phyloP scores from a whole-genome alignment of 2,797 vertebrate species.

The Pangasius sanitwongsei region DNA sequence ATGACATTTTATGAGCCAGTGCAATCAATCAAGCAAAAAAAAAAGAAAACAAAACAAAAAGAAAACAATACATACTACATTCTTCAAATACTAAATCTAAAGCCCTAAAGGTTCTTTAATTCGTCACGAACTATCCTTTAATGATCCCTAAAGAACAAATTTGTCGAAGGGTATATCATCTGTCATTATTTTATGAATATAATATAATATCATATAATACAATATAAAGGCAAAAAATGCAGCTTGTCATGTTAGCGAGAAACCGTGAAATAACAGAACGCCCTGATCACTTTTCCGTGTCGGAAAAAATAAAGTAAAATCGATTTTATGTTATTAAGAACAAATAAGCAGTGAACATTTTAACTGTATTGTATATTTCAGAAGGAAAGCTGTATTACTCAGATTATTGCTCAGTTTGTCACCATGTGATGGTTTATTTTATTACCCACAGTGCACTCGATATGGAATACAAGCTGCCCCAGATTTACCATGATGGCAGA shows the following conservation, averaged over 20 bases:
- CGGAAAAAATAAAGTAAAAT: not conserved
- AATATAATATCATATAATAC: not conserved
- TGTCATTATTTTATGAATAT: not conserved
- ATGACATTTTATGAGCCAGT: not conserved
- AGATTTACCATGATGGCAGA: slow-evolving; percentile 3
- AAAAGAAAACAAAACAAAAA: not conserved
- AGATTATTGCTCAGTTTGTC: not conserved
- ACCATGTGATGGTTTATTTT: not conserved
- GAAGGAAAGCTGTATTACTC: not conserved
- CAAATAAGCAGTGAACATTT: not conserved
- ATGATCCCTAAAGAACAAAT: not conserved
- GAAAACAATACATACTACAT: not conserved
- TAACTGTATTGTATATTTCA: not conserved
- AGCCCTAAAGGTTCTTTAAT: not conserved
- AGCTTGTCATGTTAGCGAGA: not conserved
- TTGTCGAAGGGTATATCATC: not conserved
- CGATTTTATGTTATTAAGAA: not conserved
- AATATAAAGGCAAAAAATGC: not conserved
- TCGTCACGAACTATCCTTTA: not conserved
- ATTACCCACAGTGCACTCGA: not conserved
- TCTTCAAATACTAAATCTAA: not conserved
- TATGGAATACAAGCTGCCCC: not conserved
- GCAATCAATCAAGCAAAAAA: not conserved
- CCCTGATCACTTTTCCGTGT: not conserved
- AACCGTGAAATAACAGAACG: not conserved